Evolutionary conservation across 2,113 vertebrate species (phyloP).

Genomic region (Sprattus sprattus): DNA sequence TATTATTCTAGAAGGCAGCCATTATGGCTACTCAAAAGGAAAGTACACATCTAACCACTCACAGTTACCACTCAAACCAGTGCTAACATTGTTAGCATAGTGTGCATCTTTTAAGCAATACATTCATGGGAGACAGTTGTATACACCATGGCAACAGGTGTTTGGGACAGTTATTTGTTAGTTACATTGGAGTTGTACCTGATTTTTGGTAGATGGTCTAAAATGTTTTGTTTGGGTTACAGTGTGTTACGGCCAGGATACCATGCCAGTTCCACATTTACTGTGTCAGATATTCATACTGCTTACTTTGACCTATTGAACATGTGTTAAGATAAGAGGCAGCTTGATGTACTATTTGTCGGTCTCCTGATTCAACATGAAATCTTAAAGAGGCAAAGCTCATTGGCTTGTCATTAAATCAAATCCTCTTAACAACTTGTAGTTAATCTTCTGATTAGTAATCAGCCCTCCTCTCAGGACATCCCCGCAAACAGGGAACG

Average conservation of each 20-base stretch:
- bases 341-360: not conserved
- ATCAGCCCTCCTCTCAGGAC: not conserved
- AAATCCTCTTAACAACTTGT: not conserved
- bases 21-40: too few species aligned
- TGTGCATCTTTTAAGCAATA: not conserved
- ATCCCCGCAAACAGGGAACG: too few species aligned
- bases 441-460: not conserved
- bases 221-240: not conserved
- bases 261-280: not conserved
- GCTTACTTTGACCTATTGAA: not conserved
- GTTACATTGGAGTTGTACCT: too few species aligned
- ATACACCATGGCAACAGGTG: not conserved
- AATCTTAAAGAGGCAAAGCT: not conserved
- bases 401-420: not conserved
- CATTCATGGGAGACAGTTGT: not conserved
- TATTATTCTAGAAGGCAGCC: too few species aligned
- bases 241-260: not conserved
- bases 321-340: not conserved
- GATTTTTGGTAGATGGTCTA: not conserved
- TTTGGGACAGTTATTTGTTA: too few species aligned
- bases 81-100: not conserved
- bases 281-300: not conserved
- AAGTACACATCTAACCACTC: too few species aligned
- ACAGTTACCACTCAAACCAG: too few species aligned
- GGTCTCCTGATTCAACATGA: not conserved